Conservation (phyloP, 2,888 invertebrate species). For the Fissipunctia ypsillon region DNA sequence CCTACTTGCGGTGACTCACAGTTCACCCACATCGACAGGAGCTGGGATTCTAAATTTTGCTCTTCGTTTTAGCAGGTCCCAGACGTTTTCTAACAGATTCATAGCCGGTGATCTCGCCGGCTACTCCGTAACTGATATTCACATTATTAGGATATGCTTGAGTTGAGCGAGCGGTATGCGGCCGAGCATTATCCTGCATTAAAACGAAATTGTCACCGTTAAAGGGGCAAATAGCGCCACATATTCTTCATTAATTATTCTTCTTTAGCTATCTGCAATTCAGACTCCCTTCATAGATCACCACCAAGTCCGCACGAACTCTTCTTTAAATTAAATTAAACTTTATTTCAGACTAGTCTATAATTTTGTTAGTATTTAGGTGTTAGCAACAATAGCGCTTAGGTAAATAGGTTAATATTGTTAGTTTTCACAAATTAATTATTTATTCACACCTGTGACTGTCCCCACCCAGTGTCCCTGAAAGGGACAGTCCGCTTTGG, state of each 20-base stretch:
- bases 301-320: neutral
- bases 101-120: neutral
- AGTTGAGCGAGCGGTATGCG: neutral
- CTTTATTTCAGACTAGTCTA: neutral
- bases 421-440: no score
- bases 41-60: neutral
- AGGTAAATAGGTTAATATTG: neutral
- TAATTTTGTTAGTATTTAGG: neutral
- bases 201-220: neutral
- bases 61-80: neutral
- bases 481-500: no score
- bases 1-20: neutral
- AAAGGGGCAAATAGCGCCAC: neutral
- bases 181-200: no score
- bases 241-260: neutral
- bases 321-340: no score
- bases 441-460: no score
- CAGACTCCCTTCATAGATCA: neutral
- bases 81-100: neutral
- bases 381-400: neutral
- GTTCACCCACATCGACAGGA: neutral
- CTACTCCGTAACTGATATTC: neutral
- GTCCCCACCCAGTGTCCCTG: no score
- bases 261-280: neutral
- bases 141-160: no score